Percentiles rank a stretch among this genome's conserved stretches.
phyloP scores from a whole-genome alignment of 2,797 vertebrate genomes.

The Podarcis lilfordi region DNA sequence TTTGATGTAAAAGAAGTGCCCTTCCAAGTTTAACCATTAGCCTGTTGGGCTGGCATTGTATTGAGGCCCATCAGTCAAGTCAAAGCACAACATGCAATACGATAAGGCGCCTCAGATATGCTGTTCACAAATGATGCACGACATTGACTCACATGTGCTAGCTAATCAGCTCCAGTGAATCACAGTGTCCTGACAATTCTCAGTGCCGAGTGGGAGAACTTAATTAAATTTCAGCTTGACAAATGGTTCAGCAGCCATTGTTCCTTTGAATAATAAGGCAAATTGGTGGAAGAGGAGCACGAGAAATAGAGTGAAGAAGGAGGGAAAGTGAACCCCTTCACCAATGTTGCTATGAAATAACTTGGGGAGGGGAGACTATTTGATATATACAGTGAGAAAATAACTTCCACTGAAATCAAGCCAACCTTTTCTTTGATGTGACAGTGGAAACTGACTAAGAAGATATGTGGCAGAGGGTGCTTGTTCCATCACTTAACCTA shows the following conservation, averaged over 20 bases:
- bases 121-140: background rate
- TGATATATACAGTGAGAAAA: no score
- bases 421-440: background rate
- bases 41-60: background rate
- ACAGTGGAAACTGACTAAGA: background rate
- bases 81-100: background rate
- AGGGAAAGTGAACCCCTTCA: background rate
- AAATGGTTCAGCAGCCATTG: slow-evolving; percentile 1
- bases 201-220: background rate
- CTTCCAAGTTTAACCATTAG: background rate
- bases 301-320: background rate
- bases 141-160: slow-evolving; percentile 4
- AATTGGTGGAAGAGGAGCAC: background rate
- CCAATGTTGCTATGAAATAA: background rate
- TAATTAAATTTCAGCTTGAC: slow-evolving; percentile 16
- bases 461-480: background rate
- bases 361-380: background rate
- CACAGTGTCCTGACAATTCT: slow-evolving; percentile 3
- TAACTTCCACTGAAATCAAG: background rate
- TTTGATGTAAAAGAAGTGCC: background rate
- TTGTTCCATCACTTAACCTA: background rate
- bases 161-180: background rate
- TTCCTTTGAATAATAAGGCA: background rate
- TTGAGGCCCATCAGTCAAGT: background rate
- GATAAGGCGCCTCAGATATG: background rate